Evolutionary conservation across 2,888 invertebrate genomes (phyloP).

Genomic region (Ochlodes sylvanus): DNA sequence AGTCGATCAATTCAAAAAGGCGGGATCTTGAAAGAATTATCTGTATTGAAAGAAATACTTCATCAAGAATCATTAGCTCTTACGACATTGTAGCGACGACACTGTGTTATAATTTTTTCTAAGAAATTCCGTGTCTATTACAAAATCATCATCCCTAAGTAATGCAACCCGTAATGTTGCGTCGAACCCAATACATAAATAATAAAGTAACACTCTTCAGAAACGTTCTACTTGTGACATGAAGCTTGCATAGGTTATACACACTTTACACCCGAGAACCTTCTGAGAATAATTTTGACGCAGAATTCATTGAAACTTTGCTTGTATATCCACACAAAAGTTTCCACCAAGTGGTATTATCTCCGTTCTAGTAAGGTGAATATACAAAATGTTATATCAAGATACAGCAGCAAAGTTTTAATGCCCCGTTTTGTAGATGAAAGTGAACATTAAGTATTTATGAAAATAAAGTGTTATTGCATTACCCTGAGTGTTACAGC

Average conservation of each 20-base stretch:
- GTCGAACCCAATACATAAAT: no score
- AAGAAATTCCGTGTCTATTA: no score
- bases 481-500: conserved; percentile 6
- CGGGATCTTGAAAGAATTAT: not conserved
- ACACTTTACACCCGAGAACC: not conserved
- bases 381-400: conserved; percentile 1
- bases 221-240: no score
- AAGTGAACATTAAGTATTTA: conserved; percentile 24
- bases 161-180: no score
- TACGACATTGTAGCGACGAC: no score
- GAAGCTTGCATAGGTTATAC: not conserved
- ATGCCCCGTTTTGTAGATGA: conserved; percentile 7
- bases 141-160: no score
- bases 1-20: not conserved
- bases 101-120: no score
- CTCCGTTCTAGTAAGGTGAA: not conserved
- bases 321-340: conserved; percentile 1
- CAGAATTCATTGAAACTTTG: not conserved
- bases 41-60: not conserved
- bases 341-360: not conserved
- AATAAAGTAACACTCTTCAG: no score
- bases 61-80: no score
- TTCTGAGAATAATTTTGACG: not conserved
- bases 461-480: conserved; percentile 26
- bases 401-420: not conserved